Evolutionary conservation across 2,888 invertebrate genomes (phyloP).

Genomic region (Liopterus haemorrhoidalis): DNA sequence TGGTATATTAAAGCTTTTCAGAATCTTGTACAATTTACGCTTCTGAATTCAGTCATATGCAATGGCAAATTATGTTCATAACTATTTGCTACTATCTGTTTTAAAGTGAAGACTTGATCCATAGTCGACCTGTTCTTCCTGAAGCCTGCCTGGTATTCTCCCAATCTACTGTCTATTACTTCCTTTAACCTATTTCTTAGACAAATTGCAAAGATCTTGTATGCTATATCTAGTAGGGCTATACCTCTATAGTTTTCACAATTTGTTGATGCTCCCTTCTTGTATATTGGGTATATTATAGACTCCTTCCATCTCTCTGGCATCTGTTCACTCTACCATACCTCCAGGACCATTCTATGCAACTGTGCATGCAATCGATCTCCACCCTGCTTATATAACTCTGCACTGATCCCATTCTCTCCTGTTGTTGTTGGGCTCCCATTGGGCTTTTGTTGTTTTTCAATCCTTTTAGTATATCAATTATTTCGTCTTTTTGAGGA

Average conservation of each 20-base stretch:
- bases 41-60: too few relatives aligned
- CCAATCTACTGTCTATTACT: not conserved
- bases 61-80: not conserved
- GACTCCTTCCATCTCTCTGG: constrained; percentile 5
- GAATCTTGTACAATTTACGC: too few relatives aligned
- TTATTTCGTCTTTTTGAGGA: too few relatives aligned
- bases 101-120: not conserved
- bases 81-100: constrained; percentile 7
- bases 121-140: not conserved
- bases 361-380: not conserved
- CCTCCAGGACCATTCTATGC: not conserved
- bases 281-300: constrained; percentile 1
- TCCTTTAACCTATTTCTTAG: constrained; percentile 1
- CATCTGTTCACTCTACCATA: constrained; percentile 5
- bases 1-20: too few relatives aligned
- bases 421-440: constrained; percentile 2
- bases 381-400: constrained; percentile 6
- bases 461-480: too few relatives aligned
- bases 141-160: constrained; percentile 6
- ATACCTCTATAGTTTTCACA: constrained; percentile 1
- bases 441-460: constrained; percentile 1
- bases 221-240: too few relatives aligned
- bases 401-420: not conserved
- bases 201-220: constrained; percentile 1
- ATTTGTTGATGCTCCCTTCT: not conserved